A percentile compares a stretch with the other conserved stretches of the same genome.
Evolutionary conservation across 2,797 vertebrate species (phyloP).

Genomic region (Peromyscus melanophrys): DNA sequence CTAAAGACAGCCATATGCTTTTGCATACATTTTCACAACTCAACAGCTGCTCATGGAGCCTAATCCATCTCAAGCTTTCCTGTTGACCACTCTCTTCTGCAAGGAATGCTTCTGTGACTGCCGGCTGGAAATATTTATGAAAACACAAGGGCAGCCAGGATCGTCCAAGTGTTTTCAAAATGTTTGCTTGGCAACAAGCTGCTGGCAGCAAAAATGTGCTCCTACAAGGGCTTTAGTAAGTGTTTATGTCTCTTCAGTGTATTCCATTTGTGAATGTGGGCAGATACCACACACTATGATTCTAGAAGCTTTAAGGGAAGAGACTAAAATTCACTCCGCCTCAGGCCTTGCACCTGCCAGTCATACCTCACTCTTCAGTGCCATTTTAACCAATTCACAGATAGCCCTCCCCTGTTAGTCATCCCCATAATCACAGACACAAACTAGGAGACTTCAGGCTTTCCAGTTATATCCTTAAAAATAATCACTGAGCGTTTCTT

Average conservation of each 20-base stretch:
- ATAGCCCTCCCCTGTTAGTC: neutral
- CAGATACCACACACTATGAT: constrained; percentile 80
- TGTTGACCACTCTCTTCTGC: constrained; percentile 84
- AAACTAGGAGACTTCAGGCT: constrained; percentile 22
- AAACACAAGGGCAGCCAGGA: constrained; percentile 83
- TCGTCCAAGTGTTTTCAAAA: constrained; percentile 86
- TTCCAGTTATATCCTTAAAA: neutral
- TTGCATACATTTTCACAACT: constrained; percentile 85
- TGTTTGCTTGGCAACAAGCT: constrained; percentile 83
- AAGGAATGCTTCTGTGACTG: constrained; percentile 82
- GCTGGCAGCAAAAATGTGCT: constrained; percentile 82
- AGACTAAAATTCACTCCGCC: constrained; percentile 66
- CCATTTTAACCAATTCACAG: constrained; percentile 66
- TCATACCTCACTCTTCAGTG: constrained; percentile 38
- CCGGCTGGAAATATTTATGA: constrained; percentile 83
- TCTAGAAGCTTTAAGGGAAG: constrained; percentile 72
- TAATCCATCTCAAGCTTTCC: constrained; percentile 84
- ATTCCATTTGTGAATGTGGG: constrained; percentile 80
- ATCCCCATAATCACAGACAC: constrained; percentile 37
- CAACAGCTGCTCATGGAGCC: constrained; percentile 83
- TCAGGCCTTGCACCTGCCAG: constrained; percentile 56
- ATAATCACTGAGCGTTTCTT: neutral
- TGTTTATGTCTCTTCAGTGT: constrained; percentile 76
- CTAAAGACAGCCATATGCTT: constrained; percentile 84
- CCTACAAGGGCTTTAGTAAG: constrained; percentile 81